Evolutionary conservation across 2,113 vertebrate species (phyloP).

Genomic region (Pollimyrus isidori): DNA sequence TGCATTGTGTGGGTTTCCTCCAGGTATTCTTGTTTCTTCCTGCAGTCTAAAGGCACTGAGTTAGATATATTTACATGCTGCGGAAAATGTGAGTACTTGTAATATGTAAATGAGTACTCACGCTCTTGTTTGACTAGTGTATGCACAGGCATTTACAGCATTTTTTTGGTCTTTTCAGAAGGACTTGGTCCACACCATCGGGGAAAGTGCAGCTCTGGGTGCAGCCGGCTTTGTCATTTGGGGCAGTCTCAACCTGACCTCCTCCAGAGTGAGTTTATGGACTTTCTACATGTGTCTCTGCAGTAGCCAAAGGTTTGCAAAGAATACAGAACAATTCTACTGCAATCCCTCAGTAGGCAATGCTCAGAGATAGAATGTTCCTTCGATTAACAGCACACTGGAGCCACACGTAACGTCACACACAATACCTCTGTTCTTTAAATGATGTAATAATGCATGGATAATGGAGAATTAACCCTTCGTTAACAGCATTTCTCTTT

Average conservation of each 20-base stretch:
- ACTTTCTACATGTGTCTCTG: background rate
- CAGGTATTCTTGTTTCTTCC: background rate
- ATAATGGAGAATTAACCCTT: background rate
- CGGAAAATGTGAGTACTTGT: background rate
- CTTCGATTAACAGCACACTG: background rate
- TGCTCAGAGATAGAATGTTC: background rate
- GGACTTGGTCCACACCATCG: constrained; percentile 66
- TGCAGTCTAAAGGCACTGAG: background rate
- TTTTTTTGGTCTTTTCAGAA: constrained; percentile 50
- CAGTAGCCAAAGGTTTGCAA: background rate
- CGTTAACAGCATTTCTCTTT: background rate
- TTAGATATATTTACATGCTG: background rate
- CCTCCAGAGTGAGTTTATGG: constrained; percentile 56
- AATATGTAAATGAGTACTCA: background rate
- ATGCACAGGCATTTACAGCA: background rate
- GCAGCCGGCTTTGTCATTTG: constrained; percentile 68
- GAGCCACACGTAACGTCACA: background rate
- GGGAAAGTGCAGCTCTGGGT: constrained; percentile 71
- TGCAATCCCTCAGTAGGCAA: background rate
- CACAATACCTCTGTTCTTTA: background rate
- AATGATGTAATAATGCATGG: background rate
- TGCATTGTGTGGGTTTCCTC: background rate
- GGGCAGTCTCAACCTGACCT: constrained; percentile 67
- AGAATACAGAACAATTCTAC: background rate
- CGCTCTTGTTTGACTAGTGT: background rate